phyloP scores from a whole-genome alignment of 2,797 vertebrate species.

The Okamejei kenojei region DNA sequence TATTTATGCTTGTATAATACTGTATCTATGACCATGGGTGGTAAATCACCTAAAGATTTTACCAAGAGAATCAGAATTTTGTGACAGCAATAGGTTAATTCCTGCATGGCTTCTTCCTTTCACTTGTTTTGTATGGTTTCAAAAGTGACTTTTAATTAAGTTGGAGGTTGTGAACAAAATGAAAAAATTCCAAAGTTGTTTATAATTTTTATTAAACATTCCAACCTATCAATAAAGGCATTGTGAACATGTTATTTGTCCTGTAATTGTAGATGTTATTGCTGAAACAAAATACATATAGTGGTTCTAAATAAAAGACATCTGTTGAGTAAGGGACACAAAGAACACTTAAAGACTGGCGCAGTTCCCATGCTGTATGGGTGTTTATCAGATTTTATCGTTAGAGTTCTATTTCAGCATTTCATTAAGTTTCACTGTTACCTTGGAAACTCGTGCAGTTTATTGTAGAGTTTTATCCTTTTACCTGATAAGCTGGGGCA shows the following conservation, averaged over 20 bases:
- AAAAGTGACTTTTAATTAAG: slow-evolving; percentile 21
- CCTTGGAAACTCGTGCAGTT: background rate
- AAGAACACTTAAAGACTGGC: slow-evolving; percentile 27
- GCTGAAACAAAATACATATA: slow-evolving; percentile 32
- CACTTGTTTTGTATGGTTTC: background rate
- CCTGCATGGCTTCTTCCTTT: background rate
- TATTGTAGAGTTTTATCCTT: slow-evolving; percentile 25
- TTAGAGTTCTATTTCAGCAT: slow-evolving; percentile 18
- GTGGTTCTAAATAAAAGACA: slow-evolving; percentile 29
- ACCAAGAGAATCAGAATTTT: background rate
- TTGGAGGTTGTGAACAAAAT: slow-evolving; percentile 20
- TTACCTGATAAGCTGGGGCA: background rate
- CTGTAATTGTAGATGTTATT: slow-evolving; percentile 36
- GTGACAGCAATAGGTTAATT: background rate
- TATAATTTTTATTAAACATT: slow-evolving; percentile 21
- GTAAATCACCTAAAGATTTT: background rate
- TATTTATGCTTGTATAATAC: background rate
- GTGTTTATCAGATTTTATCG: slow-evolving; percentile 23
- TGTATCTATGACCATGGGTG: background rate
- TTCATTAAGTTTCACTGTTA: slow-evolving; percentile 23
- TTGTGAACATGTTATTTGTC: slow-evolving; percentile 22
- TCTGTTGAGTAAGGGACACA: slow-evolving; percentile 29
- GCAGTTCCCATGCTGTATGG: background rate
- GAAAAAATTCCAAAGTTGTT: background rate
- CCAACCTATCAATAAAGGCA: slow-evolving; percentile 1